A percentile compares a stretch with the other conserved stretches of the same genome.
Conservation (phyloP, 2,888 invertebrate genomes). For the Lasioglossum zephyrum region DNA sequence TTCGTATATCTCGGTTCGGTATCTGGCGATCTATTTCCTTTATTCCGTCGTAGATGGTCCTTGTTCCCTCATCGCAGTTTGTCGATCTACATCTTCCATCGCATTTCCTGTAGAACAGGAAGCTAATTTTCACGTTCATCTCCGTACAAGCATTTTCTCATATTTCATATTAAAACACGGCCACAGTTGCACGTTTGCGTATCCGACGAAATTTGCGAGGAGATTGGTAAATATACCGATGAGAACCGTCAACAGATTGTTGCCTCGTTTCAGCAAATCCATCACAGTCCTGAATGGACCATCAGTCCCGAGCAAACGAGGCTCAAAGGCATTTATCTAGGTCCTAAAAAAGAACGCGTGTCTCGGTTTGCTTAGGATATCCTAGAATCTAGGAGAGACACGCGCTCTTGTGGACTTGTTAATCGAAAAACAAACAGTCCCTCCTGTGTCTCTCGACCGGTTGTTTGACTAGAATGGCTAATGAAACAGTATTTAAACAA, state of each 20-base stretch:
- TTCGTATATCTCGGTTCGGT: constrained; percentile 16
- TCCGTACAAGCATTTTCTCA: not conserved
- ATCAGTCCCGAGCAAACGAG: constrained; percentile 62
- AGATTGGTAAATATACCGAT: constrained; percentile 23
- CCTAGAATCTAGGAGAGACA: constrained; percentile 30
- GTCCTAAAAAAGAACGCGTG: no score
- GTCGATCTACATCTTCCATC: constrained; percentile 29
- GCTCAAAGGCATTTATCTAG: constrained; percentile 39
- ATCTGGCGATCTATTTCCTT: constrained; percentile 42
- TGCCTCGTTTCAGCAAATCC: constrained; percentile 60
- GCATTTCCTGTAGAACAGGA: constrained; percentile 35
- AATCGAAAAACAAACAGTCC: constrained; percentile 39
- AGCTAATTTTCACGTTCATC: constrained; percentile 21
- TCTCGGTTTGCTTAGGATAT: not conserved
- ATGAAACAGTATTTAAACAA: not conserved
- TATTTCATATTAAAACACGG: not conserved
- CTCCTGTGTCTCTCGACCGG: not conserved
- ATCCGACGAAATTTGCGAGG: not conserved
- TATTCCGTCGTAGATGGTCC: constrained; percentile 13
- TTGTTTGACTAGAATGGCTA: not conserved
- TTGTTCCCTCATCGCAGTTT: constrained; percentile 22
- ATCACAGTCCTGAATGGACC: constrained; percentile 50
- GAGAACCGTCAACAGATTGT: constrained; percentile 53
- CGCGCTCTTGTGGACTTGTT: constrained; percentile 36
- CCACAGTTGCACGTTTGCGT: not conserved